Evolutionary conservation across 2,113 vertebrate genomes (phyloP).

Genomic region (Lichenostomus cassidix): DNA sequence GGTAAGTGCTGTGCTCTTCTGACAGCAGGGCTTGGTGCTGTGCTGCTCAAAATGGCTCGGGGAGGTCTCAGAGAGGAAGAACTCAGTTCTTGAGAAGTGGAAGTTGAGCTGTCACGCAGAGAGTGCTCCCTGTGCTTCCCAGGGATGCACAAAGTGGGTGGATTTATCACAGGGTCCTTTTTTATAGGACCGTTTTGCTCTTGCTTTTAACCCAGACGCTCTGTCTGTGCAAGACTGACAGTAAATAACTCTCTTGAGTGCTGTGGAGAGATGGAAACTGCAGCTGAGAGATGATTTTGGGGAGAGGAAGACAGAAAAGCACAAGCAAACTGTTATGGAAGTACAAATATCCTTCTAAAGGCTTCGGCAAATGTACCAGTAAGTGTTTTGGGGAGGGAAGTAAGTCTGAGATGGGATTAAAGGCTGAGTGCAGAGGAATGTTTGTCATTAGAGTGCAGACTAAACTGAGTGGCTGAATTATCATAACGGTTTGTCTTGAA

Average conservation of each 20-base stretch:
- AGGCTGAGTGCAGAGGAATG: neutral
- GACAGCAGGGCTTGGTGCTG: conserved; percentile 11
- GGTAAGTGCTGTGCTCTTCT: conserved; percentile 34
- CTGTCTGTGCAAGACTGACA: neutral
- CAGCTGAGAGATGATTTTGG: conserved; percentile 32
- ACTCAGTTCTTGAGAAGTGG: neutral
- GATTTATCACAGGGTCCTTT: neutral
- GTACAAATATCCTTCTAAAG: neutral
- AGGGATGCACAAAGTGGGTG: neutral
- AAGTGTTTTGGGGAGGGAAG: neutral
- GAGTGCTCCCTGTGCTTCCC: neutral
- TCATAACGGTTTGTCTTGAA: neutral
- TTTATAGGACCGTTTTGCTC: neutral
- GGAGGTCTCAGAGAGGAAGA: neutral
- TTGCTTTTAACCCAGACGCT: conserved; percentile 15
- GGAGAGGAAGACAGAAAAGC: conserved; percentile 39
- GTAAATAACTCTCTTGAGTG: neutral
- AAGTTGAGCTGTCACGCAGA: neutral
- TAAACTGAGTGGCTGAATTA: conserved; percentile 1
- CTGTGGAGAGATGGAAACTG: conserved; percentile 30
- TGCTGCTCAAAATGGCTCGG: neutral
- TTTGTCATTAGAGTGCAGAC: neutral
- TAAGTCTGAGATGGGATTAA: neutral
- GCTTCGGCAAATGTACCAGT: neutral
- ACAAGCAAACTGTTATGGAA: neutral